Conservation (phyloP, 2,797 vertebrate genomes). For the Rousettus madagascariensis region DNA sequence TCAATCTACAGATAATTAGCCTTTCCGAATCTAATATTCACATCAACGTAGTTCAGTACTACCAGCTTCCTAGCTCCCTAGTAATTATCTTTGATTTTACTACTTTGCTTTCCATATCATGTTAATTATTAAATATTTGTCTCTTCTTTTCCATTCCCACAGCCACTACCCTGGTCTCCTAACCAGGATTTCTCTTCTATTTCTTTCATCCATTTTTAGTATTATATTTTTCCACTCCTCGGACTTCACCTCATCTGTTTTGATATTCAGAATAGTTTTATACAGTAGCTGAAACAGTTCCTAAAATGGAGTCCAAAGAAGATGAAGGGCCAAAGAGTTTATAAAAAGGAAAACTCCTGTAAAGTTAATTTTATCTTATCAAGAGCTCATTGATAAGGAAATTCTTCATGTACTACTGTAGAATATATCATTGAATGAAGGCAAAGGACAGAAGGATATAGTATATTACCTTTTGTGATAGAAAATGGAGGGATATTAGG, state of each 20-base stretch:
- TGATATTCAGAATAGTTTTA: constrained; percentile 31
- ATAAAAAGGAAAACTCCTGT: not conserved
- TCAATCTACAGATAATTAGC: not conserved
- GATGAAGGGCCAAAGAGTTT: not conserved
- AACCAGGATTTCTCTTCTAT: not conserved
- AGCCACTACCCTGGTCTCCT: not conserved
- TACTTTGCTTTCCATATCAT: not conserved
- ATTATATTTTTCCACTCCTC: constrained; percentile 24
- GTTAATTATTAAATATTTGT: not conserved
- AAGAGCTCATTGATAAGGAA: not conserved
- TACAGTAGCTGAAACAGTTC: constrained; percentile 3
- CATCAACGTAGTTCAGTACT: not conserved
- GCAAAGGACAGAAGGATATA: not conserved
- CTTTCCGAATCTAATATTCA: not conserved
- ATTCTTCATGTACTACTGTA: not conserved
- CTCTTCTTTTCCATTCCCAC: not conserved
- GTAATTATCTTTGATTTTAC: not conserved
- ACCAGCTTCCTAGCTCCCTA: not conserved
- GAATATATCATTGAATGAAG: constrained; percentile 11
- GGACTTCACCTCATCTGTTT: not conserved
- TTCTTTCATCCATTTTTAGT: constrained; percentile 30
- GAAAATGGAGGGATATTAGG: not conserved
- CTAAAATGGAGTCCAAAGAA: not conserved
- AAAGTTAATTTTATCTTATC: not conserved
- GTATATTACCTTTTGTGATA: constrained; percentile 16